phyloP scores from a whole-genome alignment of 2,797 vertebrate species.

The Lagorchestes hirsutus region DNA sequence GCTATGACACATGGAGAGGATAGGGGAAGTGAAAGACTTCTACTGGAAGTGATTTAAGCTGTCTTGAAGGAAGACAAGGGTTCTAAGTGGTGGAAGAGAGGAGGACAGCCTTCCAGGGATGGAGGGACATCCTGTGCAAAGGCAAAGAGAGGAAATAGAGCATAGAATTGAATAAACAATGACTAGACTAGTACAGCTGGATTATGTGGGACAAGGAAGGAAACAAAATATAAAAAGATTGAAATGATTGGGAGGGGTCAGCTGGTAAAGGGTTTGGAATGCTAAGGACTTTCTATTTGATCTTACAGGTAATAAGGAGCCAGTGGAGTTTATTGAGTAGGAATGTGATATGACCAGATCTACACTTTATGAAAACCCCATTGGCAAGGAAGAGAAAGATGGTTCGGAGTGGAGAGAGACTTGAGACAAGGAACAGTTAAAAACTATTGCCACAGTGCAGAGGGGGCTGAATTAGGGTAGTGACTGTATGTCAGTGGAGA shows the following conservation, averaged over 20 bases:
- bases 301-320: neutral
- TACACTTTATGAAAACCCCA: neutral
- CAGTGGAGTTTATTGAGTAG: neutral
- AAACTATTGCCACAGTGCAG: neutral
- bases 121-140: neutral
- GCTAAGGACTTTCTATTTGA: neutral
- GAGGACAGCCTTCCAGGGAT: neutral
- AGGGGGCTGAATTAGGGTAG: neutral
- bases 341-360: neutral
- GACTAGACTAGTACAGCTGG: neutral
- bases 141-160: neutral
- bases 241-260: neutral
- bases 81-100: neutral
- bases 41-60: neutral
- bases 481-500: neutral
- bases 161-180: neutral
- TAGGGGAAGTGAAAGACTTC: neutral
- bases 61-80: neutral
- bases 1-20: neutral
- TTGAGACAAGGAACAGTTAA: neutral
- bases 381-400: neutral
- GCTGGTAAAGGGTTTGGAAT: neutral
- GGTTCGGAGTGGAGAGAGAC: neutral
- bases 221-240: neutral
- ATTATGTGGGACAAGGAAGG: neutral